phyloP scores from a whole-genome alignment of 2,113 vertebrate species.

The Euleptes europaea region DNA sequence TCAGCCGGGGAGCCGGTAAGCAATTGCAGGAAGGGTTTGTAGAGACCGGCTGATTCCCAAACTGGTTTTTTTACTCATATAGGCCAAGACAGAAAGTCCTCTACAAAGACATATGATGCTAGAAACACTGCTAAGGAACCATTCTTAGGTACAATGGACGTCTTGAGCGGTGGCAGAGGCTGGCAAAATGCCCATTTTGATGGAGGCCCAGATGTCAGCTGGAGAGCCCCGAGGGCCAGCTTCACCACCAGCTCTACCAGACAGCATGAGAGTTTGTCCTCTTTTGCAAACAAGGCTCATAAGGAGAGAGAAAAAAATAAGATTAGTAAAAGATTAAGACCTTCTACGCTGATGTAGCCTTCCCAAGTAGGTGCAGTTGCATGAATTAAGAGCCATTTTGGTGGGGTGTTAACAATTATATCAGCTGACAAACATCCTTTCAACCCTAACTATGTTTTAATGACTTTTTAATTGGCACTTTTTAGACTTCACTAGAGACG shows the following conservation, averaged over 20 bases:
- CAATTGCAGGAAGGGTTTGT: neutral
- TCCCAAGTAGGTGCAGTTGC: neutral
- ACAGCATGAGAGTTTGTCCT: neutral
- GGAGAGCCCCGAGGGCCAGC: neutral
- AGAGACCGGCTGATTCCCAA: neutral
- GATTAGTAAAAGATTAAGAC: neutral
- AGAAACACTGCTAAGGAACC: neutral
- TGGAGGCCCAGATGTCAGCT: neutral
- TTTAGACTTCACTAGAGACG: constrained; percentile 28
- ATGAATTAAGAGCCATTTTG: constrained; percentile 21
- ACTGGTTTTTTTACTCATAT: neutral
- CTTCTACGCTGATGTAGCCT: neutral
- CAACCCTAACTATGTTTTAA: constrained; percentile 33
- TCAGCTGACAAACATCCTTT: constrained; percentile 27
- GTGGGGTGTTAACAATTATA: constrained; percentile 23
- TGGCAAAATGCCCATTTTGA: neutral
- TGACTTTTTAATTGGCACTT: constrained; percentile 32
- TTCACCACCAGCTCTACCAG: neutral
- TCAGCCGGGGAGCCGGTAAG: neutral
- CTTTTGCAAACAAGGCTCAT: neutral
- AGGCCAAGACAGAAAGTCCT: neutral
- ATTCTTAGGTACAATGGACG: neutral
- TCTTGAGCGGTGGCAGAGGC: neutral
- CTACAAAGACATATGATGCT: too few species aligned
- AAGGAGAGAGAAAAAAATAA: neutral